Evolutionary conservation across 1,140 invertebrate species (phyloP).

Genomic region (Parasteatoda tepidariorum): DNA sequence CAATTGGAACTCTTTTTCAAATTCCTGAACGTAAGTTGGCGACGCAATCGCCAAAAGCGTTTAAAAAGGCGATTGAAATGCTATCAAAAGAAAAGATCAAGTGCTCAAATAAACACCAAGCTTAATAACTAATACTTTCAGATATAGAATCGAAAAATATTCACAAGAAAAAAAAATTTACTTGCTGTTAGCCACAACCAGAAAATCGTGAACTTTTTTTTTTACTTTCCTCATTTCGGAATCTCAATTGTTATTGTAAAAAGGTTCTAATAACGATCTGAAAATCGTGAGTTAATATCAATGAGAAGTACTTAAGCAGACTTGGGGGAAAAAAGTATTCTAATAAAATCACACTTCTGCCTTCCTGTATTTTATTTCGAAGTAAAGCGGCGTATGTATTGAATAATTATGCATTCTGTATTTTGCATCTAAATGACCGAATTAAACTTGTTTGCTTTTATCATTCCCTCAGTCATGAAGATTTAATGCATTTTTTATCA

Average conservation of each 20-base stretch:
- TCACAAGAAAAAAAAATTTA: neutral
- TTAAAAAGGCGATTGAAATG: neutral
- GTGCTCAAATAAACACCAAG: constrained; percentile 32
- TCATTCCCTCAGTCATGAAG: too few species aligned
- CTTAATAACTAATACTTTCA: constrained; percentile 7
- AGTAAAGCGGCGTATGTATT: neutral
- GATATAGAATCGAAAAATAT: neutral
- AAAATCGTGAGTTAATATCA: constrained; percentile 41
- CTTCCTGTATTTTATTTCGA: neutral
- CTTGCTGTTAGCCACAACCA: neutral
- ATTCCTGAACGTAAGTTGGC: neutral
- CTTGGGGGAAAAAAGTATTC: neutral
- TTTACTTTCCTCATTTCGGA: neutral
- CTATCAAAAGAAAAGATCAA: neutral
- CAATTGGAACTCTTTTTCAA: neutral
- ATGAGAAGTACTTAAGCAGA: constrained; percentile 24
- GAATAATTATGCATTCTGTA: too few species aligned
- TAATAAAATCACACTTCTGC: neutral
- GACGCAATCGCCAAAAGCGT: neutral
- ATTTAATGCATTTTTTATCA: too few species aligned
- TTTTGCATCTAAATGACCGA: too few species aligned
- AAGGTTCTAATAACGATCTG: constrained; percentile 30
- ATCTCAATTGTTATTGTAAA: constrained; percentile 25
- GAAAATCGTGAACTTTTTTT: constrained; percentile 25
- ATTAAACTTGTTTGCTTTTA: too few species aligned